Base-by-base conservation (phyloP, 2,113 vertebrate species). In the Tyrannus savana region DNA sequence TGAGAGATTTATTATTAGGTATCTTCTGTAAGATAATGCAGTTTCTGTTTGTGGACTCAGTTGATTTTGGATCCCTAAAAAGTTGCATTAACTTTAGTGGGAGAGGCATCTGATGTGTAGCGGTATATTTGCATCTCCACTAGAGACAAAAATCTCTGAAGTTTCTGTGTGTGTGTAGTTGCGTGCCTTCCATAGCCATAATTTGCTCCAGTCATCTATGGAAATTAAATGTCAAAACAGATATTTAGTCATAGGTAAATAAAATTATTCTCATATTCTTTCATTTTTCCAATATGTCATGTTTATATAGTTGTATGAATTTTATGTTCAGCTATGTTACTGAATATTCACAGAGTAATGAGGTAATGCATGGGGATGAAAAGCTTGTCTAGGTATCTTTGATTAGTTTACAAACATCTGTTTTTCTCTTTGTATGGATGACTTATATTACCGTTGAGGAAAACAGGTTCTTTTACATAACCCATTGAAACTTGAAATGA, bases 71-170 rank as follows among this genome's bases (percentile, higher is more conserved):
- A 12, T 72, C 24, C n/a, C 9, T 62, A 41, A 62, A 55, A 74
- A 16, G 8, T 46, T 49, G 7, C 13, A 18, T 80, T 74, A 77
- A 59, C 3, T 24, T 64, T 37, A 41, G 21, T 3, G 2, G 4
- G 15, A 59, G 4, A 39, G 14, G 2, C 67, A 14, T 58, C 31
- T 81, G 59, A 12, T 2, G 1, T 19, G 2, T 59, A 2, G 2
- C 14, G 23, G 5, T 62, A 5, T 28, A 39, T 71, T 62, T 80
- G 2, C 68, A 22, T 35, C 27, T 87, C 22, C 31, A 7, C 7
- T 56, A 47, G 25, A 66, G n/a, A 52, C 3, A 95, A 88, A 93
- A 83, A 28, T 10, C 7, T 46, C 5, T 6, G 17, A 83, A 33
- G 8, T 59, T 84, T 63, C 64, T 1, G 1, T 58, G 31, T 24